Evolutionary conservation across 2,888 invertebrate genomes (phyloP).

Genomic region (Eutolmus rufibarbis): DNA sequence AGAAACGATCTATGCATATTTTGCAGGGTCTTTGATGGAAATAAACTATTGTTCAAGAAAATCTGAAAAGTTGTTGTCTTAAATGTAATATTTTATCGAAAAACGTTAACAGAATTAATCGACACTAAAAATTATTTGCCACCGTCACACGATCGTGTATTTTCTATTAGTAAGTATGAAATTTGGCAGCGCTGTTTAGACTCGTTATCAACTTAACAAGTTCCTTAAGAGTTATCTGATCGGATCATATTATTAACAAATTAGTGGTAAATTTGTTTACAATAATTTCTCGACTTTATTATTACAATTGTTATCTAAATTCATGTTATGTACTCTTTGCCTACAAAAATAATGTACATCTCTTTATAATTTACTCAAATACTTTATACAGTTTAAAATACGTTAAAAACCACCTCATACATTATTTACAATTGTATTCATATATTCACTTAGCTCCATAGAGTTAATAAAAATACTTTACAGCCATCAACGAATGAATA

Average conservation of each 20-base stretch:
- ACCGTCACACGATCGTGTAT: neutral
- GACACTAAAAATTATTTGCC: neutral
- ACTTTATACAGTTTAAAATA: conserved; percentile 28
- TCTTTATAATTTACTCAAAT: conserved; percentile 19
- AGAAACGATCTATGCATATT: too few species aligned
- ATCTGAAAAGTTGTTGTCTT: neutral
- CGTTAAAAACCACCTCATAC: conserved; percentile 28
- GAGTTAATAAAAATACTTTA: conserved; percentile 36
- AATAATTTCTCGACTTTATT: neutral
- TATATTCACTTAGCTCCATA: neutral
- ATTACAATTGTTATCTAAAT: conserved; percentile 15
- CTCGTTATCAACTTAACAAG: neutral
- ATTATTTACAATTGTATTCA: conserved; percentile 13
- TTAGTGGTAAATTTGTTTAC: conserved; percentile 8
- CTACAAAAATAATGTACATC: conserved; percentile 39
- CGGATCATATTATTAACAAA: neutral
- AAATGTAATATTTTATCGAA: neutral
- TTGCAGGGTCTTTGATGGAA: too few species aligned
- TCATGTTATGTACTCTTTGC: neutral
- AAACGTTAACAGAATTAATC: neutral
- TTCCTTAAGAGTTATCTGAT: neutral
- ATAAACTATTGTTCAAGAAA: too few species aligned
- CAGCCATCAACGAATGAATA: conserved; percentile 41
- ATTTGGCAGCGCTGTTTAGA: conserved; percentile 31
- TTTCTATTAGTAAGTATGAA: neutral